Conservation (phyloP, 2,888 invertebrate species). For the Leucozona laternaria region DNA sequence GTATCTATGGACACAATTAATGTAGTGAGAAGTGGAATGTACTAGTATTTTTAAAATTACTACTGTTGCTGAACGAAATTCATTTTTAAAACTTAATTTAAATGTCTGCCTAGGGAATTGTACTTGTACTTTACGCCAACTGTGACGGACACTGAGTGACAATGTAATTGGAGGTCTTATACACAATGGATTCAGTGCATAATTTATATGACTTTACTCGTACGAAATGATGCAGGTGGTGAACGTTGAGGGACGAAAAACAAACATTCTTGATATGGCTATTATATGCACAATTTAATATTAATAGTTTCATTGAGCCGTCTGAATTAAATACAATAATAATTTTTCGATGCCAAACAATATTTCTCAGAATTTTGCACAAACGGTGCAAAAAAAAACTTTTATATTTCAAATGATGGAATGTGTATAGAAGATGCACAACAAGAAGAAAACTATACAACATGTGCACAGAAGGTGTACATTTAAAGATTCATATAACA, state of each 20-base stretch:
- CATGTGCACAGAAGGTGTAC: no score
- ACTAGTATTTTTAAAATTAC: neutral
- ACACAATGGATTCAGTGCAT: neutral
- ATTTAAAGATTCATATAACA: no score
- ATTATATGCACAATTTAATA: neutral
- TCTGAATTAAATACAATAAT: no score
- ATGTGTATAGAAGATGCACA: no score
- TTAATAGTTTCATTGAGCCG: no score
- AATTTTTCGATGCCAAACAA: no score
- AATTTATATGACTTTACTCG: neutral
- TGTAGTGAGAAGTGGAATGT: neutral
- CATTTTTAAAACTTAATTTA: conserved; percentile 17
- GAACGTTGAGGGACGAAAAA: neutral
- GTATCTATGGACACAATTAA: conserved; percentile 9
- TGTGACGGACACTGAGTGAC: neutral
- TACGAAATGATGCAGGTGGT: neutral
- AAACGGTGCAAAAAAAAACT: no score
- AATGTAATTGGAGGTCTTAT: neutral
- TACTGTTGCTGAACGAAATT: neutral
- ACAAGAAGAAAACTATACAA: no score
- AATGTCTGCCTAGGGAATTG: neutral
- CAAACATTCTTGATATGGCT: neutral
- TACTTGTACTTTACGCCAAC: neutral
- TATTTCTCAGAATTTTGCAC: no score
- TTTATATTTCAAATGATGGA: no score